These are phyloP conservation scores for Bugulina stolonifera DNA, from an alignment of 2,888 invertebrate species.

Conservation along the genomic window DNA sequence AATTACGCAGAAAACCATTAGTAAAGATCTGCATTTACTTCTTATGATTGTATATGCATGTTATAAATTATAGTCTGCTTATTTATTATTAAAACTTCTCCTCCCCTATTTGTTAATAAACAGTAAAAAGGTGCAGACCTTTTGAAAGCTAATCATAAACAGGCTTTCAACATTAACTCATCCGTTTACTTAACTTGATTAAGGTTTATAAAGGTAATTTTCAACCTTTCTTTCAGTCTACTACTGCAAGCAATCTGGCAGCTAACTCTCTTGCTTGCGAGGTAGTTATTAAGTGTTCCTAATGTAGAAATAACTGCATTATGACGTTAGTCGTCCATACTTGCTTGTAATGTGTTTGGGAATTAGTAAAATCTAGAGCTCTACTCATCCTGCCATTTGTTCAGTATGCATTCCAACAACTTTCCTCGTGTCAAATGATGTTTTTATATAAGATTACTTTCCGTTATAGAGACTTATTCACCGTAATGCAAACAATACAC, in stretches of 20 bases:
- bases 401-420: neutral
- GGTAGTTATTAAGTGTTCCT: too few species aligned
- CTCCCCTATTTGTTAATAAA: slow-evolving; percentile 12
- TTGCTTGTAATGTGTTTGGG: neutral
- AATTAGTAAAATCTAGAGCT: neutral
- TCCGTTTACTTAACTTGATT: neutral
- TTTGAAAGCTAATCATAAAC: slow-evolving; percentile 12
- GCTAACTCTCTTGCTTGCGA: too few species aligned
- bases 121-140: neutral
- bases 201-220: too few species aligned
- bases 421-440: slow-evolving; percentile 23
- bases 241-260: neutral
- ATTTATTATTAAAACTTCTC: slow-evolving; percentile 5
- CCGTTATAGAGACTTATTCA: slow-evolving; percentile 1
- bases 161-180: neutral
- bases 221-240: neutral
- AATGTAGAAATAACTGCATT: too few species aligned
- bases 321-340: neutral
- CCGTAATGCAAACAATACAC: neutral
- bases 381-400: neutral
- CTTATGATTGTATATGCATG: neutral
- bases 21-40: neutral
- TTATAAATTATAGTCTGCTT: slow-evolving; percentile 8
- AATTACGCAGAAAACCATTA: slow-evolving; percentile 20
- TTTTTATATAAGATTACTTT: slow-evolving; percentile 25